phyloP scores from a whole-genome alignment of 2,113 vertebrate species.

The Misgurnus anguillicaudatus region DNA sequence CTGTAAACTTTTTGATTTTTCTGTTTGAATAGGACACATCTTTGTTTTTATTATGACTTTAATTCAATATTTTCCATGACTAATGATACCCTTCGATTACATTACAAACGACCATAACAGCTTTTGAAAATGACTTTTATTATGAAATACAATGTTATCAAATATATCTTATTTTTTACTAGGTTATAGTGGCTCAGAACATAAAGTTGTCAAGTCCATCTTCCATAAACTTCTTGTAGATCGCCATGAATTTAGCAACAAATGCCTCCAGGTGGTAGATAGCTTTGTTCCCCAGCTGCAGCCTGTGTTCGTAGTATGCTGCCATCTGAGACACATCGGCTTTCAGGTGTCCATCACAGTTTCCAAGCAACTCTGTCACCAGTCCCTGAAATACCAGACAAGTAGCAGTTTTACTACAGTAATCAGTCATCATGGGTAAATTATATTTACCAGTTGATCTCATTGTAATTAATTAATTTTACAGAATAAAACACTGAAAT shows the following conservation, averaged over 20 bases:
- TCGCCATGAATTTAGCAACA: constrained; percentile 95
- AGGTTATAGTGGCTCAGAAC: constrained; percentile 73
- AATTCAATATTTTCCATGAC: neutral
- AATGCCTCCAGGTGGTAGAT: constrained; percentile 98
- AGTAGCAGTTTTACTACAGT: neutral
- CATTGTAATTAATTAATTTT: neutral
- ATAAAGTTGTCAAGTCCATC: constrained; percentile 94
- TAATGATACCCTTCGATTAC: neutral
- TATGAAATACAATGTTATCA: constrained; percentile 24
- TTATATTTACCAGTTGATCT: neutral
- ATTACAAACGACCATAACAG: neutral
- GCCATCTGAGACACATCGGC: constrained; percentile 93
- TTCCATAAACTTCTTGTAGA: constrained; percentile 99
- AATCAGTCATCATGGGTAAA: neutral
- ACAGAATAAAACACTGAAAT: neutral
- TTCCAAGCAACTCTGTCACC: constrained; percentile 87
- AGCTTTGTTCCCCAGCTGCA: constrained; percentile 93
- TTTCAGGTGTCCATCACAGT: constrained; percentile 97
- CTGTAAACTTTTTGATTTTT: no score
- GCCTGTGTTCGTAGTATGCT: constrained; percentile 90
- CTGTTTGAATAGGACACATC: no score
- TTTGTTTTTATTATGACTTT: no score
- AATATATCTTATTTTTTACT: neutral
- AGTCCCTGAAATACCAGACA: constrained; percentile 77
- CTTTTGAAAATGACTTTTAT: constrained; percentile 37